Conservation (phyloP, 2,888 invertebrate species). For the Melanostoma scalare region DNA sequence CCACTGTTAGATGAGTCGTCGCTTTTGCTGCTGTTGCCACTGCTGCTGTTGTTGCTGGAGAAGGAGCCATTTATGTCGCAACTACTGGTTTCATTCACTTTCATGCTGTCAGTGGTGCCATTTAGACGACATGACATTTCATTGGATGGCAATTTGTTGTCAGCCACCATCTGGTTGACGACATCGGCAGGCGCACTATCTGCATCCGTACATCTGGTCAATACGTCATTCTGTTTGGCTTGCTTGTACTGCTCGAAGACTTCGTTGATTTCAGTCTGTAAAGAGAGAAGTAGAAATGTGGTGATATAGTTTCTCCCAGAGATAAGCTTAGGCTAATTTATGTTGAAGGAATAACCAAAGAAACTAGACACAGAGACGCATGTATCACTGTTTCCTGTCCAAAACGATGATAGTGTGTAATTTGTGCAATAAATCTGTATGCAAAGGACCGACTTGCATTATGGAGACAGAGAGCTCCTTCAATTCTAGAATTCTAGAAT, state of each 20-base stretch:
- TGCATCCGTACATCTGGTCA: conserved; percentile 79
- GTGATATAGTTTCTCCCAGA: conserved; percentile 58
- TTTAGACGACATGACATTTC: conserved; percentile 69
- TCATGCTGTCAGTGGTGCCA: conserved; percentile 62
- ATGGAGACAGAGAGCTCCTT: neutral
- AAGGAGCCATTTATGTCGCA: conserved; percentile 53
- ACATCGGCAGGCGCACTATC: conserved; percentile 79
- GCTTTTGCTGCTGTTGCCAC: conserved; percentile 53
- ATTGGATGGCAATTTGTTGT: conserved; percentile 72
- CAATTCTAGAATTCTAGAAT: conserved; percentile 11
- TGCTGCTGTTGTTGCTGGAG: conserved; percentile 19
- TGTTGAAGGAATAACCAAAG: conserved; percentile 46
- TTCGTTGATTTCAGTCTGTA: conserved; percentile 82
- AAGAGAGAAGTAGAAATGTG: conserved; percentile 41
- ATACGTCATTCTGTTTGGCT: conserved; percentile 78
- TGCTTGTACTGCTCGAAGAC: conserved; percentile 79
- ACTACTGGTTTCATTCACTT: conserved; percentile 71
- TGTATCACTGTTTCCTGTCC: conserved; percentile 67
- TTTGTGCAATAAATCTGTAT: conserved; percentile 65
- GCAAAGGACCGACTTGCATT: conserved; percentile 24
- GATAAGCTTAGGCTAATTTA: conserved; percentile 64
- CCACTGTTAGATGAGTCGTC: conserved; percentile 47
- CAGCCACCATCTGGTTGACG: conserved; percentile 62
- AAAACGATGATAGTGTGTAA: conserved; percentile 63
- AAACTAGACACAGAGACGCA: conserved; percentile 52